Conservation (phyloP, 1,140 invertebrate genomes). For the Drosophila albomicans region DNA sequence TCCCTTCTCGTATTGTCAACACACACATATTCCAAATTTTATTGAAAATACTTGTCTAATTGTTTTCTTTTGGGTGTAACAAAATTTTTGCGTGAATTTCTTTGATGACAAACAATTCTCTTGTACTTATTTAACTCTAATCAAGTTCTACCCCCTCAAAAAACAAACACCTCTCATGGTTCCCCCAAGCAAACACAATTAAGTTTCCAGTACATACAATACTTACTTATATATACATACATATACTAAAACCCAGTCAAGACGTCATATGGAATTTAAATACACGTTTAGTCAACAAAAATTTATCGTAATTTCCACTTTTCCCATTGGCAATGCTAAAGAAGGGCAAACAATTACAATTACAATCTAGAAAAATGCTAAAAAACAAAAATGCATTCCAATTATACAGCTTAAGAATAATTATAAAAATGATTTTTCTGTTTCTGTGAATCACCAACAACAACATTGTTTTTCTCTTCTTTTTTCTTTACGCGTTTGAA, state of each 20-base stretch:
- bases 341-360: slow-evolving; percentile 6
- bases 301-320: slow-evolving; percentile 14
- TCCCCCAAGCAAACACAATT: slow-evolving; percentile 47
- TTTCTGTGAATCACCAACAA: slow-evolving; percentile 84
- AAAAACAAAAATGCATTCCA: slow-evolving; percentile 49
- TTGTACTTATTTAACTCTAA: slow-evolving; percentile 19
- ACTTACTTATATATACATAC: slow-evolving; percentile 11
- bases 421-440: slow-evolving; percentile 82
- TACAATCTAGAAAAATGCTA: slow-evolving; percentile 36
- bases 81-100: slow-evolving; percentile 71
- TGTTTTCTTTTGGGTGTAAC: slow-evolving; percentile 77
- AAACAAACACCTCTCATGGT: slow-evolving; percentile 28
- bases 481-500: slow-evolving; percentile 83
- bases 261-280: slow-evolving; percentile 21
- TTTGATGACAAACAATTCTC: slow-evolving; percentile 29
- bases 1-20: slow-evolving; percentile 43
- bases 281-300: slow-evolving; percentile 11
- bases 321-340: slow-evolving; percentile 32
- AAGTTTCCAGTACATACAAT: slow-evolving; percentile 30
- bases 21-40: slow-evolving; percentile 28
- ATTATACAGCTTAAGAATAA: slow-evolving; percentile 83
- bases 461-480: slow-evolving; percentile 85
- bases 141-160: slow-evolving; percentile 13
- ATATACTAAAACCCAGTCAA: slow-evolving; percentile 31
- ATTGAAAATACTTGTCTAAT: slow-evolving; percentile 35